Conservation (phyloP, 2,113 vertebrate genomes). For the Phocoena sinus region DNA sequence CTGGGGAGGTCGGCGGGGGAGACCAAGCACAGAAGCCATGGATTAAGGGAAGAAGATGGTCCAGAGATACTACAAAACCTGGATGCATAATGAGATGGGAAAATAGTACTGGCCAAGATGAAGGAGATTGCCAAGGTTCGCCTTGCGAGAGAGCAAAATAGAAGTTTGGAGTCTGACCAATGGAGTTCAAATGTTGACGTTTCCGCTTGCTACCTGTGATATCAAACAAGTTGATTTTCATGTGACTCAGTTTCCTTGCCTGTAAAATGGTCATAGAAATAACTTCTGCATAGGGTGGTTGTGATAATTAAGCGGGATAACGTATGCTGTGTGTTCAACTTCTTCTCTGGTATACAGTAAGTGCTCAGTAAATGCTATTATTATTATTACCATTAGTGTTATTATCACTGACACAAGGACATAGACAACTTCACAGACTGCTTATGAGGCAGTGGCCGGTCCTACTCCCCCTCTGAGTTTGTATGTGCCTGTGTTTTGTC, state of each 20-base stretch:
- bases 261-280: background rate
- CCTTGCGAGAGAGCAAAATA: background rate
- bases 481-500: background rate
- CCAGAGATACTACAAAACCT: slow-evolving; percentile 51
- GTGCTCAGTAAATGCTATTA: background rate
- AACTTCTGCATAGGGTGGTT: background rate
- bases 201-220: background rate
- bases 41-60: background rate
- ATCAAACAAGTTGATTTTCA: background rate
- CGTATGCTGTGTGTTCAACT: too few species aligned
- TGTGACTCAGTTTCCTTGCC: background rate
- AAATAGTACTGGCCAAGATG: slow-evolving; percentile 27
- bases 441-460: background rate
- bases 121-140: slow-evolving; percentile 18
- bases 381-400: background rate
- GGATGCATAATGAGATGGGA: slow-evolving; percentile 48
- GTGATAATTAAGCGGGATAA: background rate
- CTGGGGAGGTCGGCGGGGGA: background rate
- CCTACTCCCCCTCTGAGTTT: too few species aligned
- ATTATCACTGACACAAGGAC: background rate
- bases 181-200: background rate
- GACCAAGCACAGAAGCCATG: background rate
- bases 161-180: background rate
- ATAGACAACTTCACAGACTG: background rate
- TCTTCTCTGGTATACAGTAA: background rate